Base-by-base conservation (phyloP, 2,797 vertebrate species). In the Zonotrichia albicollis region DNA sequence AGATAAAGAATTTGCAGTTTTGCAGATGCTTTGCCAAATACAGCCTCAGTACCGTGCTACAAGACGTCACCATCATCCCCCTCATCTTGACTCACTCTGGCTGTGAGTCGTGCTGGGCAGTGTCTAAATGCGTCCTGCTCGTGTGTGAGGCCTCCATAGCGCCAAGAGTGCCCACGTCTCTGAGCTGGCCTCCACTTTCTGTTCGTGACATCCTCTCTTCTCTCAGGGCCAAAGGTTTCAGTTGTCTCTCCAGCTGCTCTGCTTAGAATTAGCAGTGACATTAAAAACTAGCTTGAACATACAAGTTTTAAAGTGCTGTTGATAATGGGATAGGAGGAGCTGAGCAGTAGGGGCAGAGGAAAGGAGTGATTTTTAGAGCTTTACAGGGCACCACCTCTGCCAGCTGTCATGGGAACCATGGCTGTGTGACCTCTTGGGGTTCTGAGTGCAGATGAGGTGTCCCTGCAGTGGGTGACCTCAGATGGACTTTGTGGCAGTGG, bases 31-130 rank as follows among this genome's bases (percentile, higher is more conserved):
- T 67, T 93, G 87, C 95, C 93, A 93, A 79, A 43, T 87, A 74
- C 90, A 94, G 92, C 43, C 54, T 92, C 83, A 70, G 42, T 75
- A 58, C 68, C 0, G 1, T 73, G 73, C 70, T 86, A 26, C 3
- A 8, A 91, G 83, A 94, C n/a, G 67, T 95, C 91, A 91, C 32
- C 57, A 43, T 91, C 93, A 73, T 84, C 94, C 95, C 91, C 89
- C 96, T 94, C 95, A 81, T 94, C 60, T 93, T 96, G 94, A 95
- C 77, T 95, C 94, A 93, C 83, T 91, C 74, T 88, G 93, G 71
- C 91, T 95, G 71, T 3, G 30, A 89, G 67, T 86, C 16, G 2
- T 88, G 85, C 80, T 88, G 71, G 64, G 77, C 77, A 78, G 25
- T 84, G 60, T 95, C 86, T 93, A 74, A 88, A 89, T 76, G 77